Base-by-base conservation (phyloP, 2,797 vertebrate species). In the Acrossocheilus wenchowensis region DNA sequence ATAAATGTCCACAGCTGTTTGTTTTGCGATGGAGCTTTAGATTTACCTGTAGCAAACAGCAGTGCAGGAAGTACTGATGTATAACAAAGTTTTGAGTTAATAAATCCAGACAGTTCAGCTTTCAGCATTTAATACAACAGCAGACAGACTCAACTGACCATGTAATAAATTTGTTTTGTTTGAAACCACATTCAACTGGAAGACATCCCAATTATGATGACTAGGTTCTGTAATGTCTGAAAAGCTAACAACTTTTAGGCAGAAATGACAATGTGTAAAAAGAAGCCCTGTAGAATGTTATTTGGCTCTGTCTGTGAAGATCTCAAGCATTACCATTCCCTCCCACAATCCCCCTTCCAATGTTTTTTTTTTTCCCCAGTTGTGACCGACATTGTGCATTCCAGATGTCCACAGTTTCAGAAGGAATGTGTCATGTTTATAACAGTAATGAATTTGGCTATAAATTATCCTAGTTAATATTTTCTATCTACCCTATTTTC, bases 331-430 rank as follows among this genome's bases (percentile, higher is more conserved):
- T 88, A 88, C 79, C 54, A 82, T 80, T 80, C 86, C 92, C 91
- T 90, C 89, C 90, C 86, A 91, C 88, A 88, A 91, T 88, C 85
- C 86, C 87, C 83, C 89, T 82, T 91, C 88, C 88, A 90, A 92
- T 92, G 74, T 80, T 64, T 45, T 87, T 84, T 39, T 30, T 77
- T 34, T 36, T 36, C 4, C 36, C 83, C 86, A 88, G 69, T 83
- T 89, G 91, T 91, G 78, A 81, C 79, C 91, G 72, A 77, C 77
- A 85, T 91, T 91, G 91, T 90, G 90, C 92, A 92, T 93, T 92
- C 91, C 95, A 96, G 94, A 95, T 95, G 94, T 94, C 91, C 89
- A 91, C 91, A 93, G 93, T 94, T 94, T 94, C 91, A 91, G 91
- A 57, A 93, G 92, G 93, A 95, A 95, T 95, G 94, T 89, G 90